Base-by-base conservation (phyloP, 2,797 vertebrate species). In the Lacerta viridis region DNA sequence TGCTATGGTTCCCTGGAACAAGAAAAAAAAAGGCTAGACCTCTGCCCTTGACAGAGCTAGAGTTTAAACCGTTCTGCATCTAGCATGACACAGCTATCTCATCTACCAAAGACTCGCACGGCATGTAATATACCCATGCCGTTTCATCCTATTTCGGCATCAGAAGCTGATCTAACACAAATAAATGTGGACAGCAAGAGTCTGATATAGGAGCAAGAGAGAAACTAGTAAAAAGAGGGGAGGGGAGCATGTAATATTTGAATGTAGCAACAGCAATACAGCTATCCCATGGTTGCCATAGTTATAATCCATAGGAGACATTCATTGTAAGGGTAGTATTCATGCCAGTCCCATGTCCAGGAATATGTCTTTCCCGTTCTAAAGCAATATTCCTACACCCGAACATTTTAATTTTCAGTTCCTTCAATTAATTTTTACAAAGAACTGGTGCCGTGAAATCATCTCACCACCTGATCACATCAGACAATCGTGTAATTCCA, bases 11-110 rank as follows among this genome's bases (percentile, higher is more conserved):
- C 61, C 85, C 25, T 79, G 39, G 6, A 91, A 88, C 20, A 1
- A 55, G 50, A 15, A 90, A 88, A 64, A 41, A 72, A 41, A 72
- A 46, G 29, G 27, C 88, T 77, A 80, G 69, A 88, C 90, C 89
- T 93, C 90, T 92, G 83, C 86, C 82, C 8, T 50, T 89, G 69
- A 83, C 78, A 61, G 0, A 0, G 41, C 0, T 36, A 0, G 25
- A 66, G 29, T 29, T 75, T 2, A 18, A 93, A 90, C 2, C 0
- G 39, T 77, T 90, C 90, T 0, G 0, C 23, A 68, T 68, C 90
- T 89, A 0, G 6, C 50, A 20, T 86, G 92, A 88, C n/a, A 23
- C n/a, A 1, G 93, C 92, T 90, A 80, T 89, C 76, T 78, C 90
- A 84, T 80, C 39, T 17, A 77, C 0, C 1, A 0, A 75, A 87